Conservation (phyloP, 1,140 invertebrate species). For the Cecropterus lyciades region DNA sequence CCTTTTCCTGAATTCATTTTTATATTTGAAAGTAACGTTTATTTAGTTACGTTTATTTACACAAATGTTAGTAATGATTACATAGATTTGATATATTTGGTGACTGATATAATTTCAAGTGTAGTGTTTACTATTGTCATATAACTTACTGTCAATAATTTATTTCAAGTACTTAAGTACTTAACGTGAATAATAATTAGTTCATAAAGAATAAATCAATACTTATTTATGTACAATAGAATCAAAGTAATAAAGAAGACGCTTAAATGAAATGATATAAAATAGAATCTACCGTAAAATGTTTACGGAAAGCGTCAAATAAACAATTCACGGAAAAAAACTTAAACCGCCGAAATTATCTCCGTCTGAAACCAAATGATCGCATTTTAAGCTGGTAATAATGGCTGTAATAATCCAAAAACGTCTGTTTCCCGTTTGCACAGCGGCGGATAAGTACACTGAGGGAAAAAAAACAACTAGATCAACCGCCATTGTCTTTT, state of each 20-base stretch:
- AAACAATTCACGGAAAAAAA: constrained; percentile 1
- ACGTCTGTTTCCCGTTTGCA: constrained; percentile 33
- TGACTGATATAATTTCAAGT: too few relatives aligned
- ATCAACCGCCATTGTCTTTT: constrained; percentile 35
- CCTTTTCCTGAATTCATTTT: neutral
- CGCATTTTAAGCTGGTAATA: constrained; percentile 30
- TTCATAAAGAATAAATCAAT: too few relatives aligned
- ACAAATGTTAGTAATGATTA: too few relatives aligned
- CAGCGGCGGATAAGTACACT: constrained; percentile 19
- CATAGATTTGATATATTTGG: too few relatives aligned
- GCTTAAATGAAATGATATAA: neutral
- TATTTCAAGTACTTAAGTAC: too few relatives aligned
- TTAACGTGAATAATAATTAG: too few relatives aligned
- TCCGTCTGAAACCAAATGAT: constrained; percentile 21
- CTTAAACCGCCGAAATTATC: constrained; percentile 32
- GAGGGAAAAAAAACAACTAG: constrained; percentile 34
- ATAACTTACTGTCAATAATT: too few relatives aligned
- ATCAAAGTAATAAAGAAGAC: too few relatives aligned
- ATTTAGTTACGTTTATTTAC: too few relatives aligned
- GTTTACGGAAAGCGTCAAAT: neutral
- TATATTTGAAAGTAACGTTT: neutral
- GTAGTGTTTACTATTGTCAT: too few relatives aligned
- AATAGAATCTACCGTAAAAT: neutral
- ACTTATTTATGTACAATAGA: too few relatives aligned
- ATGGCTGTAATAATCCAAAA: constrained; percentile 32